Base-by-base conservation (phyloP, 2,113 vertebrate species). In the Archocentrus centrarchus region DNA sequence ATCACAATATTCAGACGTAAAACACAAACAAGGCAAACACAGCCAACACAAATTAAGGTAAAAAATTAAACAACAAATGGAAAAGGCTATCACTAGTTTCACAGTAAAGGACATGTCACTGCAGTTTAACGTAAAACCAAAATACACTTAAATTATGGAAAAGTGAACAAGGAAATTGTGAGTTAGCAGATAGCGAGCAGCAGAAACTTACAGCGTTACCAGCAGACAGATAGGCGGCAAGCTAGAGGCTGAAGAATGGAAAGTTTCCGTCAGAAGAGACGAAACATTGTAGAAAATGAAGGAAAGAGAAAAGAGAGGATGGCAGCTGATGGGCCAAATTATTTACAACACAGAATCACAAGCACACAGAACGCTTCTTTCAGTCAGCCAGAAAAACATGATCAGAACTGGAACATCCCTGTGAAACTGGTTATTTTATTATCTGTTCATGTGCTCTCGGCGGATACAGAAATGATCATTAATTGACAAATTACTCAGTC, bases 131-230 rank as follows among this genome's bases (percentile, higher is more conserved):
- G 6, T 53, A 35, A 80, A 80, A 50, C 15, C 11, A 77, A 62
- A 79, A 32, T 3, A 22, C n/a, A 55, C 37, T 50, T 80, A 44
- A 59, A 17, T 35, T 39, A 6, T 3, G 24, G 57, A 57, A 13
- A 80, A 58, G 32, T 14, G 22, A 44, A 58, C 50, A 66, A 68
- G 57, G 32, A 41, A 80, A 80, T 22, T 9, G 30, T 70, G 32
- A 57, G 70, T 0, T 18, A 37, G 55, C 39, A 66, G n/a, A 81
- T 20, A 77, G 70, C 17, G 24, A 83, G 89, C 81, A 82, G 83
- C 84, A 86, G 73, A 68, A 70, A 93, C 92, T 92, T 91, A 93
- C 91, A 93, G 83, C 79, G 77, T 84, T 80, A 79, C 53, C 89
- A 80, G 92, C 88, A 88, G 82, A 89, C 78, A 93, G 84, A 93